Conservation (phyloP, 2,113 vertebrate species). For the Chrysemys picta region DNA sequence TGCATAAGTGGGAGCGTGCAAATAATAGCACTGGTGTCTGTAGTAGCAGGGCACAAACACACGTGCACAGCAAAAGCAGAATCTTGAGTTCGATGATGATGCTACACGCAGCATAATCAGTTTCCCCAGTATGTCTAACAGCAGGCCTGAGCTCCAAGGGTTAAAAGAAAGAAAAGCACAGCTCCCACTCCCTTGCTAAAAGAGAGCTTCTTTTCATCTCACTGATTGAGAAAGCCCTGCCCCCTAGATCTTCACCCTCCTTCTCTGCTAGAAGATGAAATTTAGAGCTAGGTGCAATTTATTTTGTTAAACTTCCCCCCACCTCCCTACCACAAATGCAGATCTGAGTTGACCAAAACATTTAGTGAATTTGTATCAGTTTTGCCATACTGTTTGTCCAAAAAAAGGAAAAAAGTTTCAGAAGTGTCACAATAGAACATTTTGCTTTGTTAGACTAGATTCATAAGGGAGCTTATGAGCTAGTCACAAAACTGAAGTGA, state of each 20-base stretch:
- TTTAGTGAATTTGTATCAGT: too few relatives aligned
- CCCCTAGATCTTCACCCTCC: background rate
- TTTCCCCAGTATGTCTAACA: background rate
- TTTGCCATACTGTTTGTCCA: too few relatives aligned
- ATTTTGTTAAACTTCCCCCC: background rate
- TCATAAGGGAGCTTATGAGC: too few relatives aligned
- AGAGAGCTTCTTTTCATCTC: background rate
- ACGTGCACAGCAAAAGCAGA: background rate
- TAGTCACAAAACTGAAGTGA: too few relatives aligned
- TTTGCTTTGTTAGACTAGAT: too few relatives aligned
- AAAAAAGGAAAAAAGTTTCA: too few relatives aligned
- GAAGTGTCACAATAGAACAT: too few relatives aligned
- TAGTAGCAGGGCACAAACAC: background rate
- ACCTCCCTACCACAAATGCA: background rate
- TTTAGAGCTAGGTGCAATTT: background rate
- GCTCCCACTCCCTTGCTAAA: background rate
- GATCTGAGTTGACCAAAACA: background rate
- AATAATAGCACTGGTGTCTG: background rate
- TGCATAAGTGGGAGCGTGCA: background rate
- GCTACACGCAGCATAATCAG: background rate
- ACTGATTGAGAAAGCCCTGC: background rate
- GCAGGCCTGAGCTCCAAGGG: background rate
- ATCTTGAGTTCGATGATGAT: background rate
- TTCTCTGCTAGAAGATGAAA: background rate
- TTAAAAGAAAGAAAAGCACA: background rate